Conservation (phyloP, 2,888 invertebrate species). For the Rhynchonema sp. region DNA sequence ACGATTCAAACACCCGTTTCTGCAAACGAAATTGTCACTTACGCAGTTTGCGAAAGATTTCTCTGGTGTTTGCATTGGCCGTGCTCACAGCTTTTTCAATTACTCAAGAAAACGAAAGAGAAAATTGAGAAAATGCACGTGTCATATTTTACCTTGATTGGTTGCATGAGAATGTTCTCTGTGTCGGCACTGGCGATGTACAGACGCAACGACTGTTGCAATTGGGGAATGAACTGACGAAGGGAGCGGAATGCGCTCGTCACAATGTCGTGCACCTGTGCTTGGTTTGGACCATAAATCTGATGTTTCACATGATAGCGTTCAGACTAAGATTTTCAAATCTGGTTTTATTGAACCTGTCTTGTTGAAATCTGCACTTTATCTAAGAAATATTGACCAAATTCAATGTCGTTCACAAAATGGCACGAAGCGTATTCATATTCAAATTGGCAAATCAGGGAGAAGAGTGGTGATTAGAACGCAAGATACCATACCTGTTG, state of each 20-base stretch:
- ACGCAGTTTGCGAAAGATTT: background rate
- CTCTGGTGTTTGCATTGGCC: background rate
- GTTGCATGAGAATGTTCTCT: conserved; percentile 82
- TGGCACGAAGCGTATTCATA: too few relatives aligned
- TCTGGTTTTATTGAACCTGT: too few relatives aligned
- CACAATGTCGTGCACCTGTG: conserved; percentile 46
- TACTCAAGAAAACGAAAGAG: conserved; percentile 8
- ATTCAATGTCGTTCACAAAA: too few relatives aligned
- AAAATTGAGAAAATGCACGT: conserved; percentile 8
- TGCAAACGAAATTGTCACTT: conserved; percentile 12
- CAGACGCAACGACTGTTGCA: conserved; percentile 59
- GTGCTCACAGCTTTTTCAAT: too few relatives aligned
- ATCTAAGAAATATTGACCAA: too few relatives aligned
- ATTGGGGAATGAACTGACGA: conserved; percentile 51
- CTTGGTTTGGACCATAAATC: too few relatives aligned
- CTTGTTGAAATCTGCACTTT: too few relatives aligned
- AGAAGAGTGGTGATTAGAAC: too few relatives aligned
- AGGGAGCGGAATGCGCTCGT: conserved; percentile 57
- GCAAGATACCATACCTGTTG: too few relatives aligned
- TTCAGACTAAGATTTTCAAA: too few relatives aligned
- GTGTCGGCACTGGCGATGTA: conserved; percentile 91
- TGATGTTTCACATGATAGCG: too few relatives aligned
- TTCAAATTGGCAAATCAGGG: too few relatives aligned
- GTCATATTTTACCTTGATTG: conserved; percentile 78
- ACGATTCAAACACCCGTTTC: conserved; percentile 64